Percentiles rank a stretch among this genome's conserved stretches.
Conservation (phyloP, 2,888 invertebrate genomes). For the Vandiemenella viatica region DNA sequence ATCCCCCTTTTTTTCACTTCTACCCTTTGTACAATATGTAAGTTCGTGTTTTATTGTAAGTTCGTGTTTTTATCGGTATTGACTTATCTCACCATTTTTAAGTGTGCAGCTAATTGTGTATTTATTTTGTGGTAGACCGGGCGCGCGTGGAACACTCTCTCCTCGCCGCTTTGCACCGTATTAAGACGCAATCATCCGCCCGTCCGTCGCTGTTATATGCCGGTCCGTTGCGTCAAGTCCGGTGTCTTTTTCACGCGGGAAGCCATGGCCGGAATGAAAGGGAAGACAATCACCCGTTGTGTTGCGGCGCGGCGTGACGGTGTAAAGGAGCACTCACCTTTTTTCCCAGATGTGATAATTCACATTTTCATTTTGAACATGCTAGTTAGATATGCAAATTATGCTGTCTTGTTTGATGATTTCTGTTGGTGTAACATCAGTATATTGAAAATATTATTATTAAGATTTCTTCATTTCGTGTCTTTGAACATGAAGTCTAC, state of each 20-base stretch:
- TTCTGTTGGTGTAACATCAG: background rate
- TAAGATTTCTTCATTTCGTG: background rate
- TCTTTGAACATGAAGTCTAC: no score
- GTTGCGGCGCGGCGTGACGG: conserved; percentile 5
- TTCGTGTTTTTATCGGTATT: background rate
- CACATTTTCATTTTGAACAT: background rate
- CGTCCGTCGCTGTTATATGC: conserved; percentile 8
- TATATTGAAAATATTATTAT: background rate
- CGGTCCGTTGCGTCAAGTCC: conserved; percentile 6
- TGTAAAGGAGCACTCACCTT: conserved; percentile 1
- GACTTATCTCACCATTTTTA: background rate
- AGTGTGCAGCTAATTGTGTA: conserved; percentile 9
- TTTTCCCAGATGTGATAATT: background rate
- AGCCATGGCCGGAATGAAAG: conserved; percentile 10
- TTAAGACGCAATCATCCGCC: conserved; percentile 28
- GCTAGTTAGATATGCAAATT: no score
- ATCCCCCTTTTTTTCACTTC: no score
- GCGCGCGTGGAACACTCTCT: conserved; percentile 68
- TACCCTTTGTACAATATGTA: conserved; percentile 15
- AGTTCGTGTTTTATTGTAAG: conserved; percentile 11
- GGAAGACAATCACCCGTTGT: conserved; percentile 7
- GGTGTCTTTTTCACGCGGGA: conserved; percentile 9
- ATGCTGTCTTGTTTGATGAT: background rate
- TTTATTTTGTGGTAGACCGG: conserved; percentile 42
- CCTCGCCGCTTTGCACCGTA: conserved; percentile 77